Percentiles rank a stretch among this genome's conserved stretches.
Evolutionary conservation across 92 coral and sea anemone species (phyloP).

Genomic region (Micromussa lordhowensis): DNA sequence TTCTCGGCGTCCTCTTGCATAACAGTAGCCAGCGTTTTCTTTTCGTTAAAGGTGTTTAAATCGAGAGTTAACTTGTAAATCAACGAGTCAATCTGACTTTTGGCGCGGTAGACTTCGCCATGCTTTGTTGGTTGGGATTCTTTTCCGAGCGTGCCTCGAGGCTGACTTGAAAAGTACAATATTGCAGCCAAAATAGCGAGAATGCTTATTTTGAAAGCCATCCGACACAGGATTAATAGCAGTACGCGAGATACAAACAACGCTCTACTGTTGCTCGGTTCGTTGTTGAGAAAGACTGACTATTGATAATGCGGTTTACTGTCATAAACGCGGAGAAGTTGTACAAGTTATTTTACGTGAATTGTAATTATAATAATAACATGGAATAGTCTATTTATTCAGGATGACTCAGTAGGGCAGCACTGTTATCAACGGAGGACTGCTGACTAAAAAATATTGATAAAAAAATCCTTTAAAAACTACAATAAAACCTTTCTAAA

Average conservation of each 20-base stretch:
- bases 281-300: neutral
- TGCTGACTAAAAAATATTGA: too few relatives aligned
- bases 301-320: too few relatives aligned
- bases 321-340: too few relatives aligned
- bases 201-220: neutral
- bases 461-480: too few relatives aligned
- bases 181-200: neutral
- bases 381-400: too few relatives aligned
- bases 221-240: neutral
- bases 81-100: constrained; percentile 27
- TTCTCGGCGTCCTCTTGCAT: constrained; percentile 16
- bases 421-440: too few relatives aligned
- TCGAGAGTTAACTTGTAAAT: constrained; percentile 9
- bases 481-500: too few relatives aligned
- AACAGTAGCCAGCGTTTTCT: constrained; percentile 8
- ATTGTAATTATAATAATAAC: too few relatives aligned
- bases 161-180: neutral
- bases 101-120: constrained; percentile 50
- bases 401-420: too few relatives aligned
- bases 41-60: constrained; percentile 24
- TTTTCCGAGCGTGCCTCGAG: neutral
- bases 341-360: too few relatives aligned
- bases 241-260: neutral
- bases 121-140: constrained; percentile 13
- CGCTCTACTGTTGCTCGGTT: neutral